A percentile compares a stretch with the other conserved stretches of the same genome.
Evolutionary conservation across 2,113 vertebrate genomes (phyloP).

Genomic region (Spheniscus mendiculus): DNA sequence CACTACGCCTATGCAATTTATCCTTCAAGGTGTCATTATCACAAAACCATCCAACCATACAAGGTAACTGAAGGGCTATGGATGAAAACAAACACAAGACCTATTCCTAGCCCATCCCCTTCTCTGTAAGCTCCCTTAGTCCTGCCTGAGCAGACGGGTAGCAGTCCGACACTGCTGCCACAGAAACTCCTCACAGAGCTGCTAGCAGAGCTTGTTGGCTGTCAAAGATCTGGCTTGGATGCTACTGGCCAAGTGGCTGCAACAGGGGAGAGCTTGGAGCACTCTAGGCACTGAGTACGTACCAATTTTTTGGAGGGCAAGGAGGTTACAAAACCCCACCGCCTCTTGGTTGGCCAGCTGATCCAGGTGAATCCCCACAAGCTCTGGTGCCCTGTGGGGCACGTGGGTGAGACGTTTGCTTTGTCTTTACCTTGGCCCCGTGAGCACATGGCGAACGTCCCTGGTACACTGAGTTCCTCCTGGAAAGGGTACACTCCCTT

Average conservation of each 20-base stretch:
- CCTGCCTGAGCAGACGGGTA: not conserved
- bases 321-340: not conserved
- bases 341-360: not conserved
- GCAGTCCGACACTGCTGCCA: not conserved
- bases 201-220: not conserved
- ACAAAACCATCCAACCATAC: not conserved
- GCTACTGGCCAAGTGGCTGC: not conserved
- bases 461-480: not conserved
- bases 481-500: accelerated
- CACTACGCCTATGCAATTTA: not conserved
- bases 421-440: not conserved
- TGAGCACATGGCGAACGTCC: accelerated
- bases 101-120: not conserved
- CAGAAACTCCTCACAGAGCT: not conserved
- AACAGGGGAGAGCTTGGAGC: not conserved
- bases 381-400: not conserved
- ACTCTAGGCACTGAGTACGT: accelerated
- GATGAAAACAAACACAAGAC: not conserved
- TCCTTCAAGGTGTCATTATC: not conserved
- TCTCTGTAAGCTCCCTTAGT: not conserved
- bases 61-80: accelerated
- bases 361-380: not conserved
- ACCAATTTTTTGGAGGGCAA: not conserved
- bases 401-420: accelerated
- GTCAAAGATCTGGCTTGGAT: not conserved